phyloP scores from a whole-genome alignment of 2,888 invertebrate genomes.

The Ochropleura plecta region DNA sequence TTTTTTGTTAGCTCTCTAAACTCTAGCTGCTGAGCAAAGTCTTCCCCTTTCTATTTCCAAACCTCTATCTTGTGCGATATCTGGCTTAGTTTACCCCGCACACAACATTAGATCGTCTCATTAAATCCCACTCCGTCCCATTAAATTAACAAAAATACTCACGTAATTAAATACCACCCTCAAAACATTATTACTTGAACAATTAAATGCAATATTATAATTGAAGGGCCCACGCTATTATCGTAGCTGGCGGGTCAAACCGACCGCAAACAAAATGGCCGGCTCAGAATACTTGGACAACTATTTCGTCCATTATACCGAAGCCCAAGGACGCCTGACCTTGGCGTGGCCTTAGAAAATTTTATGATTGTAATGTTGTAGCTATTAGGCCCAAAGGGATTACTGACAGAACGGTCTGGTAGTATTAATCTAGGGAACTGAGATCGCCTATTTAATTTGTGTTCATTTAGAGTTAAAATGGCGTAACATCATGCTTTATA shows the following conservation, averaged over 20 bases:
- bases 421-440: neutral
- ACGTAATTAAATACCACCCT: slow-evolving; percentile 1
- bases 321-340: slow-evolving; percentile 14
- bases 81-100: too few species aligned
- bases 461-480: neutral
- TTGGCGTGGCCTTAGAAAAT: slow-evolving; percentile 30
- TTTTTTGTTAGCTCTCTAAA: too few species aligned
- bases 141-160: neutral
- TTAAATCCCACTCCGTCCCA: neutral
- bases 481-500: neutral
- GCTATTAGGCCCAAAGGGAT: neutral
- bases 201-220: slow-evolving; percentile 57
- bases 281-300: slow-evolving; percentile 60
- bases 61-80: too few species aligned
- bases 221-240: slow-evolving; percentile 51
- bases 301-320: slow-evolving; percentile 58
- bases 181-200: slow-evolving; percentile 25
- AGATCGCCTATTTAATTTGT: neutral
- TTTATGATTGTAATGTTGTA: slow-evolving; percentile 19
- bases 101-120: too few species aligned
- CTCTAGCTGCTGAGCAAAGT: too few species aligned
- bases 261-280: slow-evolving; percentile 63
- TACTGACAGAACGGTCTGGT: neutral
- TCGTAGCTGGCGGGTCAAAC: slow-evolving; percentile 52
- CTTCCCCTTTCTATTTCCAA: too few species aligned